These are phyloP conservation scores for Drosophila athabasca DNA, from an alignment of 1,140 invertebrate species.

Conservation along the genomic window DNA sequence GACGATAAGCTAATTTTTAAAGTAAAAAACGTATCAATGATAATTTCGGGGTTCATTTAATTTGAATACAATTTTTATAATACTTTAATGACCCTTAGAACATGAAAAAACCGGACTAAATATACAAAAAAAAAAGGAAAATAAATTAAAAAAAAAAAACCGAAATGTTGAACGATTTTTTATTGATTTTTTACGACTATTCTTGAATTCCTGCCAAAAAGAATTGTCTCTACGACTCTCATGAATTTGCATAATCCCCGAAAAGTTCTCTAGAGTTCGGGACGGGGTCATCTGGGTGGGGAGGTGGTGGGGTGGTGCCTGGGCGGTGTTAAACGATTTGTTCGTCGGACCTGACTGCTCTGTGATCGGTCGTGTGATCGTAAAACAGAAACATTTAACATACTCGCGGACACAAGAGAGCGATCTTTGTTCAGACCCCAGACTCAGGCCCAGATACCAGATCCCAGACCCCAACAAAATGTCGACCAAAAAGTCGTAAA, in stretches of 20 bases:
- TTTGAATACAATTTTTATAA: slow-evolving; percentile 71
- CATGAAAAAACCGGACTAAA: slow-evolving; percentile 27
- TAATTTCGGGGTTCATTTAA: slow-evolving; percentile 55
- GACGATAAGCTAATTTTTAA: slow-evolving; percentile 65
- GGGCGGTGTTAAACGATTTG: slow-evolving; percentile 70
- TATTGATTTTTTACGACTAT: slow-evolving; percentile 65
- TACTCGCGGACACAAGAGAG: not conserved
- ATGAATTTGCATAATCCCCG: slow-evolving; percentile 51
- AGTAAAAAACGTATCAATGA: slow-evolving; percentile 45
- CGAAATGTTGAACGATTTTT: slow-evolving; percentile 52
- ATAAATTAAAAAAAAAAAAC: slow-evolving; percentile 28
- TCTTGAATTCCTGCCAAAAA: slow-evolving; percentile 52
- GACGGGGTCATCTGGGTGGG: slow-evolving; percentile 30
- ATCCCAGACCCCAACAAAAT: too few species aligned
- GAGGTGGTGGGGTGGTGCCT: too few species aligned
- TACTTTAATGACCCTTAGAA: slow-evolving; percentile 60
- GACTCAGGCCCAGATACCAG: not conserved
- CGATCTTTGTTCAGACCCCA: slow-evolving; percentile 20
- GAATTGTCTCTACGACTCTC: slow-evolving; percentile 36
- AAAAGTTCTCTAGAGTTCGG: not conserved
- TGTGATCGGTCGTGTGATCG: slow-evolving; percentile 58
- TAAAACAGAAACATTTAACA: slow-evolving; percentile 64
- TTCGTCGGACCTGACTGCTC: slow-evolving; percentile 20
- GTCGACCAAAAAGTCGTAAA: slow-evolving; percentile 69
- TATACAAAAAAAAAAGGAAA: not conserved